A percentile compares a stretch with the other conserved stretches of the same genome.
Evolutionary conservation across 2,113 vertebrate genomes (phyloP).

Genomic region (Lepisosteus osseus): DNA sequence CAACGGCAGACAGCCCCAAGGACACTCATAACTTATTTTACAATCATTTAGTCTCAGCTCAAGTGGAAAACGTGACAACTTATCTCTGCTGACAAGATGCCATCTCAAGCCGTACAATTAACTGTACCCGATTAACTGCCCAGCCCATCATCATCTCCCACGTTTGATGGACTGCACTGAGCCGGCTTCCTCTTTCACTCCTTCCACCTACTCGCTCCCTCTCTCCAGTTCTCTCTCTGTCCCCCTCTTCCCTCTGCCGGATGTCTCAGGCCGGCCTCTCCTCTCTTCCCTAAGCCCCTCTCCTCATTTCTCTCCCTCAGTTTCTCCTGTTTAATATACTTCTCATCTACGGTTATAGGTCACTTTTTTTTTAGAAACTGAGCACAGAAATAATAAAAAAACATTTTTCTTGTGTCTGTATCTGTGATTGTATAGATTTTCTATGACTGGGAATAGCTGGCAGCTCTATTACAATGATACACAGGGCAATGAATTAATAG

Average conservation of each 20-base stretch:
- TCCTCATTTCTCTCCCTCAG: background rate
- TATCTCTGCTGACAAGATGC: conserved; percentile 97
- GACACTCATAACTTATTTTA: conserved; percentile 99
- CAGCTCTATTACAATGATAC: no score
- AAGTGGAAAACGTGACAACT: conserved; percentile 99
- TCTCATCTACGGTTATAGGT: no score
- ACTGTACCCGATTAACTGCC: conserved; percentile 85
- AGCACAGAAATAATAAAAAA: no score
- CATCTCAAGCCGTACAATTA: conserved; percentile 89
- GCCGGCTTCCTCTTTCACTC: conserved; percentile 26
- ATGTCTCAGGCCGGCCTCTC: background rate
- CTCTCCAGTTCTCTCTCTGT: conserved; percentile 17
- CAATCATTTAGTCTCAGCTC: conserved; percentile 99
- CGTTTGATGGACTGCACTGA: conserved; percentile 54
- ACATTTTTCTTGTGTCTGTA: no score
- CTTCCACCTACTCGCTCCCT: conserved; percentile 4
- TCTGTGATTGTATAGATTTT: no score
- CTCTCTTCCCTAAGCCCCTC: background rate
- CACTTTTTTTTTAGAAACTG: no score
- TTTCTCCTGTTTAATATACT: no score
- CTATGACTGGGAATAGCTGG: no score
- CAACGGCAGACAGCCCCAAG: conserved; percentile 88
- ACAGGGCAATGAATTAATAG: no score
- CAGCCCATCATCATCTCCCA: conserved; percentile 75
- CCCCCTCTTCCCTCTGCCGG: conserved; percentile 13